Conservation (phyloP, 2,113 vertebrate genomes). For the Ameiurus melas region DNA sequence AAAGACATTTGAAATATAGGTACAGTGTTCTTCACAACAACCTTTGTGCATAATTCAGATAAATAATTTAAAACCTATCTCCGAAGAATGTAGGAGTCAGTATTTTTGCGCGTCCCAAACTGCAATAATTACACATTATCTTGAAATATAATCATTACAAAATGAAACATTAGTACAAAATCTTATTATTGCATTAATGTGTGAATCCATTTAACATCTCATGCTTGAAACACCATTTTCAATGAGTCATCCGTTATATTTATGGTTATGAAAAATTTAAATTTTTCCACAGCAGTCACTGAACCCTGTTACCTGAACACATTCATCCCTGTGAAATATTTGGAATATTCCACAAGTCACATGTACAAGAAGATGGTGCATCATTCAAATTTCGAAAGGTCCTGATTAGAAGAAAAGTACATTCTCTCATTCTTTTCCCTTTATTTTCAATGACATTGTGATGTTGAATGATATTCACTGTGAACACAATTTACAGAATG, state of each 20-base stretch:
- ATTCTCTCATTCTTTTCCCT: neutral
- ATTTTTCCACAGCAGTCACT: neutral
- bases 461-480: neutral
- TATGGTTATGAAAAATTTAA: neutral
- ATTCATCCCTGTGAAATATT: neutral
- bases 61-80: neutral
- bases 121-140: neutral
- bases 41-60: neutral
- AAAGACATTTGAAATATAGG: neutral
- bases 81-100: neutral
- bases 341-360: neutral
- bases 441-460: neutral
- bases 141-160: neutral
- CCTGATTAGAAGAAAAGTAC: neutral
- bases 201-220: neutral
- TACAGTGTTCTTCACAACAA: neutral
- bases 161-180: neutral
- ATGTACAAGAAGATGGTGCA: neutral
- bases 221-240: neutral
- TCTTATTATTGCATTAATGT: neutral
- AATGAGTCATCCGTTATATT: neutral
- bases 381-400: neutral
- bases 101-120: neutral
- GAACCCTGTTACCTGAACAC: neutral
- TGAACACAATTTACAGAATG: no score